Evolutionary conservation across 2,113 vertebrate genomes (phyloP).

Genomic region (Microcebus murinus): DNA sequence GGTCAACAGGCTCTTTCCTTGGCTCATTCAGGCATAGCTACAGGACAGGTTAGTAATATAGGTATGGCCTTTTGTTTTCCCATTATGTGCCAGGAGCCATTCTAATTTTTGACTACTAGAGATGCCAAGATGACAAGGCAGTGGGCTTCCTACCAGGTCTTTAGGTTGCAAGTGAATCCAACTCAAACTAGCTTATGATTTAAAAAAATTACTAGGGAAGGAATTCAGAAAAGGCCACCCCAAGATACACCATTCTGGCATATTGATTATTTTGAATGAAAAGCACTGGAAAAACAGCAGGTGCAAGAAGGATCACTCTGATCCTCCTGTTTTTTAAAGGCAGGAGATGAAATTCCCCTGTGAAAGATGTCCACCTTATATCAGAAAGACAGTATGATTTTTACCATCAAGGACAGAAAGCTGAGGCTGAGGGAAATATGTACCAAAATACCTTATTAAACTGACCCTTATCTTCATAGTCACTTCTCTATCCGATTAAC

Average conservation of each 20-base stretch:
- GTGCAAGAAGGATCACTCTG: neutral
- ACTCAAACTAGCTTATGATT: constrained; percentile 12
- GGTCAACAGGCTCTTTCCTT: neutral
- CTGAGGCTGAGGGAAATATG: neutral
- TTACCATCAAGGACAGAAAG: neutral
- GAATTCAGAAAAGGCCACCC: neutral
- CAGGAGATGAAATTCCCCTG: neutral
- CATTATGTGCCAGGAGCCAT: neutral
- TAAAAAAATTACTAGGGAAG: neutral
- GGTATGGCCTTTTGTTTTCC: neutral
- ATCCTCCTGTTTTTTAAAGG: neutral
- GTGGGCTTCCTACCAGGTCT: neutral
- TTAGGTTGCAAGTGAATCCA: neutral
- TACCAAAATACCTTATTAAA: neutral
- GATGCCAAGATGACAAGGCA: neutral
- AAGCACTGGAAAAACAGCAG: neutral
- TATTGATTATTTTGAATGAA: neutral
- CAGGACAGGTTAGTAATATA: neutral
- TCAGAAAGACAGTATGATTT: neutral
- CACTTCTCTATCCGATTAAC: neutral
- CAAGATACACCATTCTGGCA: neutral
- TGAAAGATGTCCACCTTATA: neutral
- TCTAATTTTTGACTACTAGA: neutral
- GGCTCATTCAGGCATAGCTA: neutral
- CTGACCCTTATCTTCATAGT: neutral